These are phyloP conservation scores for Mactra quadrangularis DNA, from an alignment of 1,140 invertebrate genomes.

Conservation along the genomic window DNA sequence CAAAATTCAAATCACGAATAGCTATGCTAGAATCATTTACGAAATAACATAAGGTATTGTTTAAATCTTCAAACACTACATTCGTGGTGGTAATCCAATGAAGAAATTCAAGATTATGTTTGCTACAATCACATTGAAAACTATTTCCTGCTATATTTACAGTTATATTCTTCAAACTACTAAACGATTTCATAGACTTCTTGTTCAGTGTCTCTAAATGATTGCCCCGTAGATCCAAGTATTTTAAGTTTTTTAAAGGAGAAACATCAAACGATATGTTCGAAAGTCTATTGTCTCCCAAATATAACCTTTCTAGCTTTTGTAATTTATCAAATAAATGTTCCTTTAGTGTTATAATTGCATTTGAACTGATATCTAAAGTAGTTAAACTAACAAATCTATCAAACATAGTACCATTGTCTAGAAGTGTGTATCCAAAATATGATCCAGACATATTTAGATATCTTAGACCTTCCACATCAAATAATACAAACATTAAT, in stretches of 20 bases:
- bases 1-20: background rate
- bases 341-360: background rate
- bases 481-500: background rate
- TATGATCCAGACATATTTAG: conserved; percentile 7
- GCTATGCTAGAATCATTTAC: too few relatives aligned
- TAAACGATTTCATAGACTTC: background rate
- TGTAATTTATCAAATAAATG: background rate
- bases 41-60: background rate
- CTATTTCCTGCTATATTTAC: too few relatives aligned
- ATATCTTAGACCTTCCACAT: background rate
- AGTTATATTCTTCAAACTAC: too few relatives aligned
- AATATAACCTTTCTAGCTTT: background rate
- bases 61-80: too few relatives aligned
- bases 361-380: too few relatives aligned
- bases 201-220: background rate
- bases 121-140: too few relatives aligned
- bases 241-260: too few relatives aligned
- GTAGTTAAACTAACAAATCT: too few relatives aligned
- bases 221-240: background rate
- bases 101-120: too few relatives aligned
- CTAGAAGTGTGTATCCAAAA: too few relatives aligned
- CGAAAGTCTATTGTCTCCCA: background rate
- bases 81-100: too few relatives aligned
- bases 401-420: too few relatives aligned
- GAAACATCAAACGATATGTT: conserved; percentile 5